Base-by-base conservation (phyloP, 2,797 vertebrate genomes). In the Sitta carolinensis region DNA sequence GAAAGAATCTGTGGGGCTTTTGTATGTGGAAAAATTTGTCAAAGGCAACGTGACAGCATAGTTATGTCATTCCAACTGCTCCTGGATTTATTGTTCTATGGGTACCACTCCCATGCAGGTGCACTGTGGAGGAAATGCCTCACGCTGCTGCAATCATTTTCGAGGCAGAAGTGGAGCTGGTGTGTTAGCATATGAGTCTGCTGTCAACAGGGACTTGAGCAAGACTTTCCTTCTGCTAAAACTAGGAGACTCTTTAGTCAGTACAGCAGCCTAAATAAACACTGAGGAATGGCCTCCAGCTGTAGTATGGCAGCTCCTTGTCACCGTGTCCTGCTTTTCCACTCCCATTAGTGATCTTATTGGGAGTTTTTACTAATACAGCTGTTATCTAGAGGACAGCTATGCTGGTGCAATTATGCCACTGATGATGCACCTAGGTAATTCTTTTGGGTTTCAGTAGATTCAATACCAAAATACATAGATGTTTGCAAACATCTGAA, bases 11-110 rank as follows among this genome's bases (percentile, higher is more conserved):
- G 50, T 58, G 45, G 54, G 52, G 45, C 54, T 92, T 93, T 89
- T 84, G 42, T 58, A 27, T 10, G 40, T 78, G 87, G 82, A 92
- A 94, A 94, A 77, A 54, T 17, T 34, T 75, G 59, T 84, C 67
- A 57, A 73, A 83, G 73, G 73, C 54, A 62, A 64, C 0, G 0
- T 77, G 84, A 50, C 64, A 85, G 34, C 0, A 0, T 5, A 51
- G 57, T 52, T 76, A 7, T 22, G 19, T 79, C 82, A 63, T 54
- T 82, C 38, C 52, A 79, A 8, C 55, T 50, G 15, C 81, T 79
- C 45, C 64, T 51, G 7, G 3, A 50, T 94, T 74, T 93, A 34
- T 87, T 84, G 63, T 55, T 77, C 4, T 8, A 30, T 0, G 16
- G 64, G 48, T 80, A 14, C 72, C 72, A 42, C 61, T 80, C 70